These are phyloP conservation scores for Dissostichus mawsoni DNA, from an alignment of 2,113 vertebrate species.

Conservation along the genomic window DNA sequence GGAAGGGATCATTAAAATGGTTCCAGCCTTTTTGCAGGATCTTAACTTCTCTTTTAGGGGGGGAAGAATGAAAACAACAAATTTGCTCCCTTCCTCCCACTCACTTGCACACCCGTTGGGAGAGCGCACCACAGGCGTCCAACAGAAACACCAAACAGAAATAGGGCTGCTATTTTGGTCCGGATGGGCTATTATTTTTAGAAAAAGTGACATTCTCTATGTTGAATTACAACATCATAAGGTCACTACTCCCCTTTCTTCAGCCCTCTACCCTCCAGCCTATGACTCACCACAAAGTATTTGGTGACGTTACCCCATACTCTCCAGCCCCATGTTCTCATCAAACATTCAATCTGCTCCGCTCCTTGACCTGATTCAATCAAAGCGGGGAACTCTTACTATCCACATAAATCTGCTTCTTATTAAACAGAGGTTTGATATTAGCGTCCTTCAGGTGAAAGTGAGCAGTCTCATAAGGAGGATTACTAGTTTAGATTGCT, in stretches of 20 bases:
- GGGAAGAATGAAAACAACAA: conserved; percentile 71
- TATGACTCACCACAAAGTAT: conserved; percentile 81
- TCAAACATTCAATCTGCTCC: conserved; percentile 54
- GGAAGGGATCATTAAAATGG: conserved; percentile 46
- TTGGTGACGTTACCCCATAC: conserved; percentile 76
- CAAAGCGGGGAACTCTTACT: conserved; percentile 35
- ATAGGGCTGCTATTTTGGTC: conserved; percentile 86
- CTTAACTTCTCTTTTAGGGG: conserved; percentile 36
- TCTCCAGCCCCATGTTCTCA: conserved; percentile 45
- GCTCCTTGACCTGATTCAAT: conserved; percentile 68
- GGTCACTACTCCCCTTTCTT: conserved; percentile 65
- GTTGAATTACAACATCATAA: conserved; percentile 81
- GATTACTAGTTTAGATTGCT: conserved; percentile 7
- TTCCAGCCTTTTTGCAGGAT: conserved; percentile 26
- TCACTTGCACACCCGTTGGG: conserved; percentile 50
- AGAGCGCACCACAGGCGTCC: conserved; percentile 68
- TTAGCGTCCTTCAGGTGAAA: conserved; percentile 36
- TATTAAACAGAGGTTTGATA: conserved; percentile 60
- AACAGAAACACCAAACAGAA: conserved; percentile 83
- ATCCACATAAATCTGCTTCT: conserved; percentile 45
- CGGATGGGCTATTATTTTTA: conserved; percentile 80
- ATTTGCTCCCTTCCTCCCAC: conserved; percentile 59
- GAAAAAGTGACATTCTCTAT: conserved; percentile 76
- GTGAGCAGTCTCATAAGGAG: conserved; percentile 16
- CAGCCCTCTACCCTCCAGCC: conserved; percentile 48